These are phyloP conservation scores for Drosophila anomelani DNA, from an alignment of 2,888 invertebrate species.

Conservation along the genomic window DNA sequence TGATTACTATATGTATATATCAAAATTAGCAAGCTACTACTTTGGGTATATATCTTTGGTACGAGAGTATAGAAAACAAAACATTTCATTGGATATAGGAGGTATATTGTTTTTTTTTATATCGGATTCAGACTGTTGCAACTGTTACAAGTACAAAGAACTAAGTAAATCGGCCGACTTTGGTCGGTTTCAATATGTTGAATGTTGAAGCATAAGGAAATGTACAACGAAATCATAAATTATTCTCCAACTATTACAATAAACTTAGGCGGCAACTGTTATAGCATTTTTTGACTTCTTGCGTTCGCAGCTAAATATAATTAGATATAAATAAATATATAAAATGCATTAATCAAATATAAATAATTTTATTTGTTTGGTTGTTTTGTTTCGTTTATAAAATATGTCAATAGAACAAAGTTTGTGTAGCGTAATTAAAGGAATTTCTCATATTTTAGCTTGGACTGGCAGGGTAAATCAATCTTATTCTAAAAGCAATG, in stretches of 20 bases:
- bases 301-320: slow-evolving; percentile 41
- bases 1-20: slow-evolving; percentile 54
- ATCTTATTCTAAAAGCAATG: slow-evolving; percentile 43
- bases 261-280: slow-evolving; percentile 26
- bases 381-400: slow-evolving; percentile 25
- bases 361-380: slow-evolving; percentile 38
- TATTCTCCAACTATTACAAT: slow-evolving; percentile 11
- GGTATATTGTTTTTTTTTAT: slow-evolving; percentile 37
- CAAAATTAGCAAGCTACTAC: slow-evolving; percentile 73
- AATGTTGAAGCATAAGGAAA: slow-evolving; percentile 42
- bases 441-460: slow-evolving; percentile 14
- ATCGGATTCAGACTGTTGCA: slow-evolving; percentile 63
- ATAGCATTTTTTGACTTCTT: slow-evolving; percentile 71
- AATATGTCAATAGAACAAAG: slow-evolving; percentile 30
- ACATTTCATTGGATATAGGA: slow-evolving; percentile 58
- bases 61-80: slow-evolving; percentile 49
- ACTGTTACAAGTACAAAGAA: slow-evolving; percentile 61
- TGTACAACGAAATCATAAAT: slow-evolving; percentile 28
- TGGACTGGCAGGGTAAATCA: slow-evolving; percentile 33
- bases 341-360: slow-evolving; percentile 54
- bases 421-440: slow-evolving; percentile 12
- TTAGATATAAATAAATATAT: slow-evolving; percentile 26
- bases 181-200: slow-evolving; percentile 55
- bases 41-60: slow-evolving; percentile 52
- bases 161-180: slow-evolving; percentile 51